These are phyloP conservation scores for Hetaerina americana DNA, from an alignment of 1,140 invertebrate genomes.

Conservation along the genomic window DNA sequence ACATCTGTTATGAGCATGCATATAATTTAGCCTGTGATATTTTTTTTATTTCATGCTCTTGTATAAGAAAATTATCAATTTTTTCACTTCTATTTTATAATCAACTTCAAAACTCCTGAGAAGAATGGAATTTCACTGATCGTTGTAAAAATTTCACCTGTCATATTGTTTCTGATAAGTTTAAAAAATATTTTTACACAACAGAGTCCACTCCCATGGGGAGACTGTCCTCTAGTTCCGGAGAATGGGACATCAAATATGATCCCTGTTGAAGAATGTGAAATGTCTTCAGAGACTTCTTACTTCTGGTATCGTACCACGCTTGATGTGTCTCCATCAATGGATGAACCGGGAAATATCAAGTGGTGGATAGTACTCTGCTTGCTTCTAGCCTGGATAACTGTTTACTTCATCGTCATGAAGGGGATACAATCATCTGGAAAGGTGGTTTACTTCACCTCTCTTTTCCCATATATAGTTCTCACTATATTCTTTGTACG, in stretches of 20 bases:
- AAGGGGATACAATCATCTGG: constrained; percentile 96
- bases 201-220: constrained; percentile 70
- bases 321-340: constrained; percentile 66
- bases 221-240: constrained; percentile 49
- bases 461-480: constrained; percentile 89
- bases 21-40: no score
- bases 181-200: constrained; percentile 23
- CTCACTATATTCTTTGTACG: constrained; percentile 90
- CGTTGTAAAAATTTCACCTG: no score
- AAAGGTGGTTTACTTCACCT: constrained; percentile 95
- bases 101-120: no score
- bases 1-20: no score
- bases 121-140: no score
- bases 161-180: no score
- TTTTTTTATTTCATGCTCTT: no score
- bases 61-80: no score
- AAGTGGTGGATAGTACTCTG: constrained; percentile 93
- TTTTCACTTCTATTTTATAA: no score
- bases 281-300: constrained; percentile 65
- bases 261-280: constrained; percentile 60
- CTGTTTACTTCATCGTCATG: constrained; percentile 96
- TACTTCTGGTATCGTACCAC: constrained; percentile 84
- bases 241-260: constrained; percentile 59
- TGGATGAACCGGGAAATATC: constrained; percentile 68
- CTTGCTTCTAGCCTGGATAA: constrained; percentile 81